Evolutionary conservation across 2,113 vertebrate genomes (phyloP).

Genomic region (Myodes glareolus): DNA sequence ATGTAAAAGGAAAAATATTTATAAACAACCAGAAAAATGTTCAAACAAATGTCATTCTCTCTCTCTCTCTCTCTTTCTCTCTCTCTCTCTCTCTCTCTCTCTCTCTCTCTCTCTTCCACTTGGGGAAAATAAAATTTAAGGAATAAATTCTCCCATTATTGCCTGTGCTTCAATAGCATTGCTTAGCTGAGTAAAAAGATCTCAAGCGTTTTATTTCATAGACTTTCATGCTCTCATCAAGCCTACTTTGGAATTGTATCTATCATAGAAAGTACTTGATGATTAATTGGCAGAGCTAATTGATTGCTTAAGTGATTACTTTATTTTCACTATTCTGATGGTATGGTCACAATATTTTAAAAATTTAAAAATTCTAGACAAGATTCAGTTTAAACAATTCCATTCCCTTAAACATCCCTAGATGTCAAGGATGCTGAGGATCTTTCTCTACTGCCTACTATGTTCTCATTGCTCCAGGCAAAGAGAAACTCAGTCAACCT

Average conservation of each 20-base stretch:
- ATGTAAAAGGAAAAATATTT: slow-evolving; percentile 50
- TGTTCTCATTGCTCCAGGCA: background rate
- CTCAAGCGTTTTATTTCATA: slow-evolving; percentile 29
- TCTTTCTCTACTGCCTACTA: background rate
- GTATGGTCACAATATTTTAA: background rate
- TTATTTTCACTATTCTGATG: slow-evolving; percentile 63
- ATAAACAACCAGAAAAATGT: slow-evolving; percentile 14
- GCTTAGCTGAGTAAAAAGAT: slow-evolving; percentile 12
- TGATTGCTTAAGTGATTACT: slow-evolving; percentile 23
- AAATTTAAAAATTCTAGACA: background rate
- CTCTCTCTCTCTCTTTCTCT: background rate
- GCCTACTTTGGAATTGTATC: background rate
- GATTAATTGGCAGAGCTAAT: slow-evolving; percentile 43
- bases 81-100: background rate
- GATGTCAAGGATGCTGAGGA: background rate
- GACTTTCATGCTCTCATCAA: slow-evolving; percentile 12
- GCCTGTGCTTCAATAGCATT: slow-evolving; percentile 1
- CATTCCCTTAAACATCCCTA: background rate
- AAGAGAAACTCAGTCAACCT: background rate
- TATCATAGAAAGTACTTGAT: slow-evolving; percentile 1
- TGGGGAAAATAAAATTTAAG: slow-evolving; percentile 53
- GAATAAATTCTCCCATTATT: slow-evolving; percentile 4
- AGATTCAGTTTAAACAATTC: background rate
- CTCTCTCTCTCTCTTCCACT: background rate
- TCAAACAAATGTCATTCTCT: slow-evolving; percentile 19